Evolutionary conservation across 2,113 vertebrate species (phyloP), one percentile per base, ranked within the genome.

Genomic region (Turdus rufiventris): DNA sequence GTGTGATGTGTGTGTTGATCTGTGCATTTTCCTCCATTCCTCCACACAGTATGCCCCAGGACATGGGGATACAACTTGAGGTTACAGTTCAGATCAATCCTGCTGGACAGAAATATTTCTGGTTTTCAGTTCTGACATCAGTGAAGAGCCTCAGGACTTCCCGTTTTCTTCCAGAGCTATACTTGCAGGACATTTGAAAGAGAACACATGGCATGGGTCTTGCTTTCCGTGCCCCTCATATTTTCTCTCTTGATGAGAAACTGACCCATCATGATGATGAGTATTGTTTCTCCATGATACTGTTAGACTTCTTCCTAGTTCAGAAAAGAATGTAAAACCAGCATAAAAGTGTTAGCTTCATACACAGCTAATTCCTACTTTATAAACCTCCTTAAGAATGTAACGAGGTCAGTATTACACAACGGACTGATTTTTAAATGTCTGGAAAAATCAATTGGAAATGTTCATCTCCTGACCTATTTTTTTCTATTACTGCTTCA

Each of bases 401-500:
- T 53, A 93, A 86, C 38, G 53, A 89, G 77, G 80, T 87, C 91
- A 93, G 42, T 92, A 75, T 95, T 89, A 85, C 45, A 94, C 70
- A 92, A 91, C 48, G n/a, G 75, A 47, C 47, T 74, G 88, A 72
- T 87, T 92, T 80, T 78, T 72, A 82, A 91, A 89, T 54, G 50
- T 65, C 45, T 85, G 53, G 53, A 42, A 95, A 96, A 96, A 93
- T 94, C 61, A 89, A 58, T 82, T 48, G 54, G 53, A 94, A 95
- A 84, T 2, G 0, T 62, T 87, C 3, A 61, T 75, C 66, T 87
- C 66, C 61, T 91, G 86, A 89, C 83, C 80, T 81, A 48, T 63
- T 94, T 94, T 38, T 85, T 95, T 77, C 56, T 93, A 24, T 81
- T 89, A 54, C 61, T 38, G 77, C 80, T 89, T 85, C 48, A 34